Conservation (phyloP, 2,113 vertebrate genomes). For the Muntiacus muntjak region DNA sequence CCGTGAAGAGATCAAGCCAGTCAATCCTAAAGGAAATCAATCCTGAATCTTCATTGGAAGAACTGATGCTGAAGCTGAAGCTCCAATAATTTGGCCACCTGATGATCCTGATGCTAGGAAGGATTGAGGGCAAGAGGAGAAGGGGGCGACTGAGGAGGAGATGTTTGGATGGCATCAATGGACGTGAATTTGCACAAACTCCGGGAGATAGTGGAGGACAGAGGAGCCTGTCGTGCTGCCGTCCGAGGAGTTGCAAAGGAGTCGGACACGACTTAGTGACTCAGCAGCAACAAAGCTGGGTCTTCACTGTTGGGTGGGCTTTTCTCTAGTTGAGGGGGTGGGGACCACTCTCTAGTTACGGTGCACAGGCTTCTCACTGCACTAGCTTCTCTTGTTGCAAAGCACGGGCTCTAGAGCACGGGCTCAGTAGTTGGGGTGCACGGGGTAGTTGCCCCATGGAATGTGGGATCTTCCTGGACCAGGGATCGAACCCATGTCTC, state of each 20-base stretch:
- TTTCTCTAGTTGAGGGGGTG: neutral
- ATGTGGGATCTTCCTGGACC: neutral
- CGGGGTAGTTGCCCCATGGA: neutral
- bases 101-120: neutral
- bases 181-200: neutral
- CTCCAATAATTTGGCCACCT: neutral
- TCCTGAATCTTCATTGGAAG: neutral
- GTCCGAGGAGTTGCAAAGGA: neutral
- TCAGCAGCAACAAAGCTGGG: neutral
- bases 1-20: neutral
- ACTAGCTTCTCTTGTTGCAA: neutral
- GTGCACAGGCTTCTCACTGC: neutral
- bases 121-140: neutral
- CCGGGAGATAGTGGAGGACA: accelerated
- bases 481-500: neutral
- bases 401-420: neutral
- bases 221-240: neutral
- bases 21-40: neutral
- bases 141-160: neutral
- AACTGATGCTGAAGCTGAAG: neutral
- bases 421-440: neutral
- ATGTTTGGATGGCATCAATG: neutral
- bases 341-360: neutral
- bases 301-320: neutral
- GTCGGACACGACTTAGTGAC: neutral